Base-by-base conservation (phyloP, 1,140 invertebrate genomes). In the Drosophila malerkotliana region DNA sequence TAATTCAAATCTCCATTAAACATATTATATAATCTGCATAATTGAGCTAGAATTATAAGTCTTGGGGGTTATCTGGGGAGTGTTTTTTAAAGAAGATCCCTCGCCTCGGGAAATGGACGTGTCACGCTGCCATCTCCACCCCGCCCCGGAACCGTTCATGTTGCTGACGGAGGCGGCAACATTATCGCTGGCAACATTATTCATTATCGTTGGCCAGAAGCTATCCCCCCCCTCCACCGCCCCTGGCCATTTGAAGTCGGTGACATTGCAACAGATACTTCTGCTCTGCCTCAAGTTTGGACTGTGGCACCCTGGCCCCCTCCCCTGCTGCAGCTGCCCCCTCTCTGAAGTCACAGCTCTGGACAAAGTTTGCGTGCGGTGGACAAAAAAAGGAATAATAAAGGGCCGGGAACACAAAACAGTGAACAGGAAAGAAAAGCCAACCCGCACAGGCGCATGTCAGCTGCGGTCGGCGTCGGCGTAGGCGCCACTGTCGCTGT, bases 181-280 rank as follows among this genome's bases (percentile, higher is more conserved):
- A 85, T 84, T 84, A 84, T 84, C 81, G 63, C 80, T 72, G 52
- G 77, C 77, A 80, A 85, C 80, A 80, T 85, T 84, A 84, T 84
- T 84, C 80, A 84, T 84, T 84, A 84, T 84, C 80, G 77, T 52
- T 75, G 76, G 55, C 79, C 59, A 57, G 15, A 15, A 26, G 10
- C 41, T 18, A 8, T 4, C 3, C 9, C 12, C 4, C 9, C 24
- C 15, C 12, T 6, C 26, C 10, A 12, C 45, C 9, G 15, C 67
- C 39, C 12, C 66, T 61, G 37, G 56, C 54, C 75, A 69, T 69
- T 83, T 69, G 62, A 77, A 84, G 80, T 84, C 83, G 80, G 81
- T 85, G 80, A 84, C 80, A 84, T 80, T 84, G 80, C 80, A 83
- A 83, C 77, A 83, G 80, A 83, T 83, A 83, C 57, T 58, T 49